Conservation (phyloP, 2,888 invertebrate species). For the Rhamphomyia laevipes region DNA sequence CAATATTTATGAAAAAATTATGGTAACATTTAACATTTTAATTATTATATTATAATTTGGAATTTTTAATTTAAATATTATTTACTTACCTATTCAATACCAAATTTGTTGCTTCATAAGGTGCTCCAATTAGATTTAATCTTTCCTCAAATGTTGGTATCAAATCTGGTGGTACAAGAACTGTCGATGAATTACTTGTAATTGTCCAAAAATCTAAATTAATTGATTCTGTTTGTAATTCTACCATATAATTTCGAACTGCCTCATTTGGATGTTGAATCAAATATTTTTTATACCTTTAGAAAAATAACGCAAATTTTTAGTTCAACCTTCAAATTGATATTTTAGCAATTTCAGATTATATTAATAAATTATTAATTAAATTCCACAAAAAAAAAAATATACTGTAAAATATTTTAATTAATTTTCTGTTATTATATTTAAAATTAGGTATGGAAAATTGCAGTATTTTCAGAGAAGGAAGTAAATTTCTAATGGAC, state of each 20-base stretch:
- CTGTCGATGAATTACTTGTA: conserved; percentile 30
- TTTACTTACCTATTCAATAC: conserved; percentile 26
- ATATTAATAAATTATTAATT: too few relatives aligned
- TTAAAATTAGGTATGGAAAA: too few relatives aligned
- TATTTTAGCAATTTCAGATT: too few relatives aligned
- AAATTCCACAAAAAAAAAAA: too few relatives aligned
- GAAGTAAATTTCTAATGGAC: too few relatives aligned
- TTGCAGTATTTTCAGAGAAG: too few relatives aligned
- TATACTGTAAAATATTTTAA: too few relatives aligned
- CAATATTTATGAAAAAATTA: conserved; percentile 11
- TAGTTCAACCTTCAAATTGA: too few relatives aligned
- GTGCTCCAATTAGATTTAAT: conserved; percentile 23
- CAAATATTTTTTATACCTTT: conserved; percentile 32
- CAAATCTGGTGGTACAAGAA: conserved; percentile 28
- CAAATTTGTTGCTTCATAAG: conserved; percentile 23
- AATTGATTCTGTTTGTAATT: conserved; percentile 26
- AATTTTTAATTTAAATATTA: neutral
- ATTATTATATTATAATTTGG: neutral
- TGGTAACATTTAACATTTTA: conserved; percentile 2
- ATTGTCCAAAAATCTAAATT: conserved; percentile 34
- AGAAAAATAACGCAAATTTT: neutral
- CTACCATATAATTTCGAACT: conserved; percentile 29
- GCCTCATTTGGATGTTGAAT: conserved; percentile 26
- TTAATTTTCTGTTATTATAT: too few relatives aligned
- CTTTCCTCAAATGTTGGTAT: conserved; percentile 26